Conservation (phyloP, 2,888 invertebrate genomes). For the Scaptomyza reducta region DNA sequence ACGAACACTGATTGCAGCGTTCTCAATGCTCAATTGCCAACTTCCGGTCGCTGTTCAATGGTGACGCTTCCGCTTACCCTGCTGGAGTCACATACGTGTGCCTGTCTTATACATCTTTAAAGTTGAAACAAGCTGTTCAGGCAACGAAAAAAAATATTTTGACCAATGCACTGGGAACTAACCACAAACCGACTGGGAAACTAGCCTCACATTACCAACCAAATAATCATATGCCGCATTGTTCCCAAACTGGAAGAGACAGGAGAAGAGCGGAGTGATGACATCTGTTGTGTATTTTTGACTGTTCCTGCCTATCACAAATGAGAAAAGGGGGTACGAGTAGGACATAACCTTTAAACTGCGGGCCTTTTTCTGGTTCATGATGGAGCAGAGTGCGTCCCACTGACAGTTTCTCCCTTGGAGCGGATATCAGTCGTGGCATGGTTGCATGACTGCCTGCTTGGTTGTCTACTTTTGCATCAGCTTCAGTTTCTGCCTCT, state of each 20-base stretch:
- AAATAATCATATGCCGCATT: slow-evolving; percentile 77
- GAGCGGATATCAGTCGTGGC: slow-evolving; percentile 42
- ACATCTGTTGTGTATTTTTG: slow-evolving; percentile 53
- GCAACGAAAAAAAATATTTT: slow-evolving; percentile 1
- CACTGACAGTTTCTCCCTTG: slow-evolving; percentile 13
- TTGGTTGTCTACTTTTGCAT: slow-evolving; percentile 1
- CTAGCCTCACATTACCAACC: slow-evolving; percentile 56
- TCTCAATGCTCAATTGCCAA: slow-evolving; percentile 39
- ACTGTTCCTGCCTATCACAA: slow-evolving; percentile 48
- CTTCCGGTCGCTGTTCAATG: slow-evolving; percentile 57
- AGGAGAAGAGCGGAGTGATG: slow-evolving; percentile 5
- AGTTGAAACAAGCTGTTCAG: slow-evolving; percentile 12
- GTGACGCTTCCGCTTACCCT: slow-evolving; percentile 32
- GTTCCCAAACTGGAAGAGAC: slow-evolving; percentile 33
- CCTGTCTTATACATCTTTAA: slow-evolving; percentile 36
- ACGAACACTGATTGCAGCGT: slow-evolving; percentile 54
- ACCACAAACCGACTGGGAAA: slow-evolving; percentile 46
- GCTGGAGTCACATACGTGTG: slow-evolving; percentile 10
- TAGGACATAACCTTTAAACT: slow-evolving; percentile 58
- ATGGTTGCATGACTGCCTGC: slow-evolving; percentile 23
- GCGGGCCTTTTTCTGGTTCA: slow-evolving; percentile 52
- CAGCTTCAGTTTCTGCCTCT: slow-evolving; percentile 9
- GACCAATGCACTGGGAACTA: slow-evolving; percentile 25
- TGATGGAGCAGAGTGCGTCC: slow-evolving; percentile 5
- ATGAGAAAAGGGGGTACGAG: slow-evolving; percentile 22